Evolutionary conservation across 1,140 invertebrate species (phyloP), one percentile per base, ranked within the genome.

Genomic region (Globodera ellingtonae): DNA sequence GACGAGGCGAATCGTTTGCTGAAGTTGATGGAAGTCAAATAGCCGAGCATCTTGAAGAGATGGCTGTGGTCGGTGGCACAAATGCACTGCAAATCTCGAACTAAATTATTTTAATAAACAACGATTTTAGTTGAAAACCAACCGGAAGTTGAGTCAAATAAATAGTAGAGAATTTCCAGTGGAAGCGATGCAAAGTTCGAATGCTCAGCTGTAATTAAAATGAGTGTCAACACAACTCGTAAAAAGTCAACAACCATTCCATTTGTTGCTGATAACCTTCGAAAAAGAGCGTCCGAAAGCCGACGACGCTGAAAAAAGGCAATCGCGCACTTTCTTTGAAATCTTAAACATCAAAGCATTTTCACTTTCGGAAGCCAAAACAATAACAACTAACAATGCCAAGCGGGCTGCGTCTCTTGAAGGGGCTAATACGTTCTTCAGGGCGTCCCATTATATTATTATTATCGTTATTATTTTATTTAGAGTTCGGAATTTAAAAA

Each of bases 91-190:
- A 77, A 62, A 69, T 67, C 75, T 4, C 18, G 21, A 62, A 69
- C 75, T 77, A n/a, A 67, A 35, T n/a, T 1, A 7, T 21, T 67
- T 67, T 67, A 8, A 18, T 44, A 65, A 67, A 5, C 48, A 15
- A 76, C 6, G 59, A 3, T 62, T 50, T 21, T 13, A 6, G 44
- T 62, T 77, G 52, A 48, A 44, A 35, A 77, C 24, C 21, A 44
- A 77, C 75, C 62, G 10, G 75, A 69, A 46, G 62, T 69, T 46
- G 48, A 50, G 50, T 77, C 62, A 44, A 77, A 77, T 24, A 77
- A 52, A 50, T 77, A 59, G 62, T 48, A 77, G 44, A 77, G 62
- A 62, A 77, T 24, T 69, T 77, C 75, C 44, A 77, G 24, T 65
- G 75, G 75, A 70, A 77, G 46, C 47, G 75, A 70, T 44, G 75